phyloP scores from a whole-genome alignment of 2,113 vertebrate genomes.

The Phyllopteryx taeniolatus region DNA sequence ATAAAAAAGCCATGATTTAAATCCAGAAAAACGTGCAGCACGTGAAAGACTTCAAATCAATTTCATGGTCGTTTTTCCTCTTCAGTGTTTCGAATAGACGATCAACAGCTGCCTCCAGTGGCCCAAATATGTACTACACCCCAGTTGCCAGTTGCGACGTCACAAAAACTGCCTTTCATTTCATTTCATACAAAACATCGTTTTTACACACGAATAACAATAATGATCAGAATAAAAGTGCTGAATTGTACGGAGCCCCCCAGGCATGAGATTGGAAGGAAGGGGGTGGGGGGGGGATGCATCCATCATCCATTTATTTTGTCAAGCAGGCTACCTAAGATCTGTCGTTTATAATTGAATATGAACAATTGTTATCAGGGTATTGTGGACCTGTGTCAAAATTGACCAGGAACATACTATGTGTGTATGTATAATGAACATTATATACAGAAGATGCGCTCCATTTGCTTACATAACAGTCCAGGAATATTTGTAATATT shows the following conservation, averaged over 20 bases:
- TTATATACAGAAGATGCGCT: too few relatives aligned
- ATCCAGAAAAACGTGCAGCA: not conserved
- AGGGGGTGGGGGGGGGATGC: too few relatives aligned
- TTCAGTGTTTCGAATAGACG: not conserved
- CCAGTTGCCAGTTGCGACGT: not conserved
- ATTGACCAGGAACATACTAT: too few relatives aligned
- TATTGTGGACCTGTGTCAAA: too few relatives aligned
- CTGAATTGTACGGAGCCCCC: slow-evolving; percentile 19
- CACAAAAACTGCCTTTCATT: slow-evolving; percentile 42
- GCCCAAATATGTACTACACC: not conserved
- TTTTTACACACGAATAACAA: slow-evolving; percentile 26
- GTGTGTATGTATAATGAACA: too few relatives aligned
- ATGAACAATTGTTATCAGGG: too few relatives aligned
- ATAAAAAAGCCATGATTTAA: not conserved
- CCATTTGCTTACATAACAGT: too few relatives aligned
- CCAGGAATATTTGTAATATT: too few relatives aligned
- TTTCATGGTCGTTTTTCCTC: not conserved
- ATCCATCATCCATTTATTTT: too few relatives aligned
- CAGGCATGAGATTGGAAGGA: not conserved
- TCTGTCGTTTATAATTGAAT: too few relatives aligned
- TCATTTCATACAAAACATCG: slow-evolving; percentile 50
- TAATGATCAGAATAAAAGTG: slow-evolving; percentile 47
- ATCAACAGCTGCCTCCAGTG: not conserved
- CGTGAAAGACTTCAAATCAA: not conserved
- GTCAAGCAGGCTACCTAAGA: too few relatives aligned